Base-by-base conservation (phyloP, 2,113 vertebrate species). In the Cavia porcellus region DNA sequence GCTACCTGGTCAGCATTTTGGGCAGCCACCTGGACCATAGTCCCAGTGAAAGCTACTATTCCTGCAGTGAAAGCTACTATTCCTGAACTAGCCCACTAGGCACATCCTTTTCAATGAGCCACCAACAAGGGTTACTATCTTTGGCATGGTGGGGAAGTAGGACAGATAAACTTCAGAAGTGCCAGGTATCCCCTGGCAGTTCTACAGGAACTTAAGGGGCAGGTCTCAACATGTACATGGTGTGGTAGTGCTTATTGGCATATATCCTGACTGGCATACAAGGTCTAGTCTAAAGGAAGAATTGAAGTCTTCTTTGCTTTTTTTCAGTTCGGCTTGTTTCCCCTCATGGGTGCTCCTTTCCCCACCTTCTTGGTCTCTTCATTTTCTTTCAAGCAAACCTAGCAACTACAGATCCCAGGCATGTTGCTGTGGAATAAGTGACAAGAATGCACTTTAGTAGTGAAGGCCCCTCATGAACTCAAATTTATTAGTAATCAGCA, bases 401-500 rank as follows among this genome's bases (percentile, higher is more conserved):
- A 95, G 62, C 38, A 70, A 83, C n/a, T 38, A 85, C 15, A 81
- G 64, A 59, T 92, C 68, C 89, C 59, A 95, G 35, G 84, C 38
- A 94, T 68, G 24, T 45, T 96, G 45, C 62, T 94, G n/a, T 72
- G 32, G 61, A 93, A 97, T 86, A 97, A 96, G 96, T 50, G 82
- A 96, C 50, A 96, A 95, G 55, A 95, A 87, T 95, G 47, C 80
- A 81, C 87, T 83, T 97, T 72, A 90, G 87, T 86, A 92, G 95
- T 75, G 15, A 30, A 74, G 93, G 50, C 93, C 92, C 92, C 70
- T 96, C 83, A 80, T 87, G 96, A 97, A 97, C 92, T 95, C 87
- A 95, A 47, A 96, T 98, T 98, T 98, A 98, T 97, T 98, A 96
- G 94, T 90, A 97, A 94, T 97, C 84, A 79, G 68, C 96, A 97